Evolutionary conservation across 1,140 invertebrate genomes (phyloP).

Genomic region (Pseudoatta argentina): DNA sequence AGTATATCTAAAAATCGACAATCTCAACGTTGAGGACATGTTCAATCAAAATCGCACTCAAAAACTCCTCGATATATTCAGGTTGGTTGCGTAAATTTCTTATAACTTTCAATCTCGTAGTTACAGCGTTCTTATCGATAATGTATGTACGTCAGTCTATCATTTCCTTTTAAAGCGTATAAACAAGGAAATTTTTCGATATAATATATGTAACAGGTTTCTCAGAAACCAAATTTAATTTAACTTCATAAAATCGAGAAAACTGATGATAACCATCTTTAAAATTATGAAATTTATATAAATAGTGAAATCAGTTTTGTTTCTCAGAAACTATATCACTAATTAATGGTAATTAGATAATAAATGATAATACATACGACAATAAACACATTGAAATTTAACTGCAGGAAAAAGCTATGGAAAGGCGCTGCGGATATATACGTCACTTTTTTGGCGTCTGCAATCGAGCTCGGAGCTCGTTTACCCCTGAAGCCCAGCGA

Average conservation of each 20-base stretch:
- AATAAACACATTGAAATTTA: constrained; percentile 21
- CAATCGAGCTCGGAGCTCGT: constrained; percentile 93
- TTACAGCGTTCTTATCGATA: constrained; percentile 32
- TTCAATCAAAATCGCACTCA: constrained; percentile 90
- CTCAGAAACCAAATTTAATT: neutral
- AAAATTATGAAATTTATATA: neutral
- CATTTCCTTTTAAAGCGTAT: constrained; percentile 18
- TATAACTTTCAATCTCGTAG: neutral
- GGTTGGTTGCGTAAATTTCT: constrained; percentile 72
- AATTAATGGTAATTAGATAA: constrained; percentile 17
- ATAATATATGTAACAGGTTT: neutral
- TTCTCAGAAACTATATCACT: neutral
- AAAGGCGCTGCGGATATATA: constrained; percentile 89
- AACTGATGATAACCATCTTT: neutral
- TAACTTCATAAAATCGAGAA: neutral
- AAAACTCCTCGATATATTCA: constrained; percentile 91
- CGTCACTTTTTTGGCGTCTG: constrained; percentile 93
- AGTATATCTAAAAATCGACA: constrained; percentile 95
- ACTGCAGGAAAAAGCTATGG: constrained; percentile 86
- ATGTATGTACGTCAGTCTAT: neutral
- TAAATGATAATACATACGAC: neutral
- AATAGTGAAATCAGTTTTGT: neutral
- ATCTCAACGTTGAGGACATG: constrained; percentile 94
- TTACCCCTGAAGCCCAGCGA: constrained; percentile 93
- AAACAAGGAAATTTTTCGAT: constrained; percentile 5